Percentiles rank a stretch among this genome's conserved stretches.
Conservation (phyloP, 2,888 invertebrate genomes). For the Tetragnatha montana region DNA sequence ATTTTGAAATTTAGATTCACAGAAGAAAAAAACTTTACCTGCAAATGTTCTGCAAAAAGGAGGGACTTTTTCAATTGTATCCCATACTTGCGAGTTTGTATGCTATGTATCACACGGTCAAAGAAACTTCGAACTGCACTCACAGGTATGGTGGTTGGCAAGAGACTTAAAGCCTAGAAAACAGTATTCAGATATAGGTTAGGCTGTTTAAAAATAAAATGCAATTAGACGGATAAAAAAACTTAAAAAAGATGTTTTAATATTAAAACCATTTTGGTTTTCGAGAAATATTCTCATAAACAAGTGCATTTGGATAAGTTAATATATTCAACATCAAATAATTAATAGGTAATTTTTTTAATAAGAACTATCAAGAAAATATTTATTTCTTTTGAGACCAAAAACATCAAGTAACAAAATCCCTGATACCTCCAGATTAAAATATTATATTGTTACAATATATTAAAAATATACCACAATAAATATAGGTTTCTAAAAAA, state of each 20-base stretch:
- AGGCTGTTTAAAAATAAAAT: too few species aligned
- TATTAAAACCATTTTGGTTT: too few species aligned
- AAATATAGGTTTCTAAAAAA: too few species aligned
- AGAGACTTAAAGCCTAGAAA: constrained; percentile 82
- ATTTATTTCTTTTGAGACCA: not conserved
- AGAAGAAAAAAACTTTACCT: constrained; percentile 78
- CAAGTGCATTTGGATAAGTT: too few species aligned
- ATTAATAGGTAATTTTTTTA: not conserved
- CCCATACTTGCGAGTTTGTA: constrained; percentile 84
- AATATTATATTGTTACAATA: not conserved
- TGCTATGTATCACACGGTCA: constrained; percentile 86
- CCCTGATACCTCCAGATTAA: not conserved
- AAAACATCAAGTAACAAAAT: not conserved
- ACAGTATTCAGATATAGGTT: too few species aligned
- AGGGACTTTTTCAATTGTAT: constrained; percentile 89
- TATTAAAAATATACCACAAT: too few species aligned
- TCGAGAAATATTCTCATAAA: too few species aligned
- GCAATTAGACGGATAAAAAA: too few species aligned
- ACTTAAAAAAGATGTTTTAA: too few species aligned
- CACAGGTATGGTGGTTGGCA: constrained; percentile 88
- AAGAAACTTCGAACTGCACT: constrained; percentile 80
- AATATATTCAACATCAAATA: too few species aligned
- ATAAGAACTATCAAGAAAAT: not conserved
- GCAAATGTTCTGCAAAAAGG: constrained; percentile 88
- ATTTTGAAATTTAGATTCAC: constrained; percentile 78